A percentile compares a stretch with the other conserved stretches of the same genome.
Conservation (phyloP, 2,113 vertebrate genomes). For the Callionymus lyra region DNA sequence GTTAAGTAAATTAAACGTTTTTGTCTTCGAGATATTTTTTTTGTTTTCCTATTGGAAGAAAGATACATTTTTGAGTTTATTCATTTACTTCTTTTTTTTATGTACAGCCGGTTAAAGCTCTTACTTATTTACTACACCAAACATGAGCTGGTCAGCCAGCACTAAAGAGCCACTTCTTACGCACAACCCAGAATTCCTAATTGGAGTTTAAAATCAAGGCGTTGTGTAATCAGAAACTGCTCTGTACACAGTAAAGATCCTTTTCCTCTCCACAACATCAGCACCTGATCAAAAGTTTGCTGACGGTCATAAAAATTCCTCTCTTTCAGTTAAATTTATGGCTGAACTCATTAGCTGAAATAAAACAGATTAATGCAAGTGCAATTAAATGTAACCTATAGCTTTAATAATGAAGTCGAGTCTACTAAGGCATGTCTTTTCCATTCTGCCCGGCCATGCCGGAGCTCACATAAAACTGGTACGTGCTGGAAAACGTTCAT, state of each 20-base stretch:
- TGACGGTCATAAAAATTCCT: constrained; percentile 72
- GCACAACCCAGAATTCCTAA: constrained; percentile 57
- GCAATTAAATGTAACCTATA: constrained; percentile 70
- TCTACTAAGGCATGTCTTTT: constrained; percentile 54
- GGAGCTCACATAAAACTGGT: constrained; percentile 38
- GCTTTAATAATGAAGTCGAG: constrained; percentile 55
- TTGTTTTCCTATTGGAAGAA: too few species aligned
- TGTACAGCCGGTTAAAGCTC: too few species aligned
- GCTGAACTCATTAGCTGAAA: constrained; percentile 71
- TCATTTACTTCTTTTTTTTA: too few species aligned
- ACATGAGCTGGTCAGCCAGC: constrained; percentile 19
- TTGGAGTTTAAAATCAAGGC: constrained; percentile 64
- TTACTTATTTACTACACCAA: neutral
- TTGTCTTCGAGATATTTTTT: too few species aligned
- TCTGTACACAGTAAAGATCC: constrained; percentile 72
- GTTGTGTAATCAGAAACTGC: constrained; percentile 66
- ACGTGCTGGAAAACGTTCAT: neutral
- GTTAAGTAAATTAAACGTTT: too few species aligned
- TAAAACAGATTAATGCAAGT: constrained; percentile 71
- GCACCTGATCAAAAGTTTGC: constrained; percentile 73
- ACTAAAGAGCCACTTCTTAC: constrained; percentile 24
- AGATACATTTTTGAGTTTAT: too few species aligned
- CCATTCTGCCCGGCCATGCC: constrained; percentile 32
- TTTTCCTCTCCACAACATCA: constrained; percentile 47
- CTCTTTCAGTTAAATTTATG: constrained; percentile 71